Conservation (phyloP, 2,797 vertebrate genomes). For the Enteromius viviparus region DNA sequence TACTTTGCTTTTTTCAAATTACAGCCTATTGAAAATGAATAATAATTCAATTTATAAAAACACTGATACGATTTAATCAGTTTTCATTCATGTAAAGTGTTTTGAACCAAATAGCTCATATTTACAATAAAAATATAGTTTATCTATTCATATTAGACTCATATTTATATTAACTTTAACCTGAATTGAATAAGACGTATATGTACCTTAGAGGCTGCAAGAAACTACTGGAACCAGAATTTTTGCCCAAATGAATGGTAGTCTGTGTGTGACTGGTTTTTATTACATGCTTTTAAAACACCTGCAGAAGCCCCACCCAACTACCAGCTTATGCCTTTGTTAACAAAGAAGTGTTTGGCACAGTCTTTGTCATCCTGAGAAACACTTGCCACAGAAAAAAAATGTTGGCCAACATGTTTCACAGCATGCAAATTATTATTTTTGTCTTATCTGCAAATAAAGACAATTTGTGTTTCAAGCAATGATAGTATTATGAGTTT, state of each 20-base stretch:
- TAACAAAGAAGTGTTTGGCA: slow-evolving; percentile 11
- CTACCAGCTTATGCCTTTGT: not conserved
- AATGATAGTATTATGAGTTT: not conserved
- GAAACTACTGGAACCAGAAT: not conserved
- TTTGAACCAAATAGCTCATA: not conserved
- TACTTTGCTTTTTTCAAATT: no score
- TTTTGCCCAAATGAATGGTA: not conserved
- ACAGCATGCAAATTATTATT: not conserved
- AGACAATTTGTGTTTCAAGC: not conserved
- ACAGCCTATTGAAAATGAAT: not conserved
- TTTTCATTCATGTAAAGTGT: not conserved
- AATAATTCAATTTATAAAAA: not conserved
- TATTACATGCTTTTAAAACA: not conserved
- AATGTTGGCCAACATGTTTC: not conserved
- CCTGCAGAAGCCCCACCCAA: not conserved
- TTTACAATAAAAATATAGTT: not conserved
- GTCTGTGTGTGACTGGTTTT: not conserved
- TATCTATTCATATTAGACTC: not conserved
- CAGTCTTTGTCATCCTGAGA: not conserved
- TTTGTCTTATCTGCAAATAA: not conserved
- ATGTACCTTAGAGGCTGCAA: slow-evolving; percentile 1
- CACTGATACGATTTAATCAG: not conserved
- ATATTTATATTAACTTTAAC: not conserved
- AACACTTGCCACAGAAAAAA: not conserved
- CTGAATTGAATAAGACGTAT: not conserved